These are phyloP conservation scores for Leptopilina syphax DNA, from an alignment of 2,888 invertebrate genomes.

Conservation along the genomic window DNA sequence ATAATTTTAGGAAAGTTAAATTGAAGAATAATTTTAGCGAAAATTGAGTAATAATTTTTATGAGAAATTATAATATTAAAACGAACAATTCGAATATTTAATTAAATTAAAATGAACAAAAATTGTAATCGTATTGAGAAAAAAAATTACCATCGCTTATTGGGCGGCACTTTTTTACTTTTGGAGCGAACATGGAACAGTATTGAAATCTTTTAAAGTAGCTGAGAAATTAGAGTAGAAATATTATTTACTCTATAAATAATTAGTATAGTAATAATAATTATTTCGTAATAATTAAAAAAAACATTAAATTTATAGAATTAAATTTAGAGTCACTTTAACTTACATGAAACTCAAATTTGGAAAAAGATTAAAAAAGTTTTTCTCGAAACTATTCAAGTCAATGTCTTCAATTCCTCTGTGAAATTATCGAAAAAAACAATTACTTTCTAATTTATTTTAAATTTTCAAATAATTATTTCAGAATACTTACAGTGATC, in stretches of 20 bases:
- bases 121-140: too few species aligned
- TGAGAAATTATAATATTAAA: too few species aligned
- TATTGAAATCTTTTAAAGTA: conserved; percentile 82
- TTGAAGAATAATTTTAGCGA: too few species aligned
- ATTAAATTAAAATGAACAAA: too few species aligned
- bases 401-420: conserved; percentile 80
- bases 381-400: conserved; percentile 77
- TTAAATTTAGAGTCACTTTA: background rate
- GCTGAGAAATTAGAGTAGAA: conserved; percentile 60
- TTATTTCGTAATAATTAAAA: background rate
- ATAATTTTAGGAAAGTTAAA: too few species aligned
- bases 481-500: conserved; percentile 69
- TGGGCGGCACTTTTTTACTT: conserved; percentile 80
- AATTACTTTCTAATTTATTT: background rate
- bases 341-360: conserved; percentile 79
- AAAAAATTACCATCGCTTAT: conserved; percentile 79
- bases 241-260: too few species aligned
- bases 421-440: conserved; percentile 48
- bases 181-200: conserved; percentile 80
- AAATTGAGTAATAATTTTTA: too few species aligned
- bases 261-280: too few species aligned
- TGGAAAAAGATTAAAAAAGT: conserved; percentile 77
- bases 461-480: too few species aligned
- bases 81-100: too few species aligned
- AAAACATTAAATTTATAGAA: too few species aligned